Conservation (phyloP, 2,113 vertebrate genomes). For the Spea multiplicata region DNA sequence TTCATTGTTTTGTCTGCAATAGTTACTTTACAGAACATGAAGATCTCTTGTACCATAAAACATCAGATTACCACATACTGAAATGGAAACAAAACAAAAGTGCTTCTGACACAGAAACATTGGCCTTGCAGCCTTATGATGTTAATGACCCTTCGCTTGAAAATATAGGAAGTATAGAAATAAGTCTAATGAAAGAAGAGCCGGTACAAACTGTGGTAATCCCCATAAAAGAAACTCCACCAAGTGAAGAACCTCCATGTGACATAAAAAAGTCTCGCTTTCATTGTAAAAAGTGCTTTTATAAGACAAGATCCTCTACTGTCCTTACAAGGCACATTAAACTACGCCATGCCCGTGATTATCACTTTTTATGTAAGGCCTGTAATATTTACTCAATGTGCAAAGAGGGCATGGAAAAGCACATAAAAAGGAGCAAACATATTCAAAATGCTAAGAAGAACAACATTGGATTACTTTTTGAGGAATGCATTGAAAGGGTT, state of each 20-base stretch:
- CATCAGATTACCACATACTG: conserved; percentile 53
- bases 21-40: conserved; percentile 60
- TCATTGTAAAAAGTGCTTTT: conserved; percentile 85
- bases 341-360: conserved; percentile 74
- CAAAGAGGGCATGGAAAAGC: conserved; percentile 83
- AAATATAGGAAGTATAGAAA: conserved; percentile 45
- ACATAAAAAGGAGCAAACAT: conserved; percentile 84
- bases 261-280: conserved; percentile 69
- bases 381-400: conserved; percentile 86
- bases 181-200: neutral
- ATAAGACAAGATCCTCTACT: conserved; percentile 77
- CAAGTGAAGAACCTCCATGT: conserved; percentile 13
- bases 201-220: conserved; percentile 21
- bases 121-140: conserved; percentile 47
- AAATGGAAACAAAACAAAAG: conserved; percentile 51
- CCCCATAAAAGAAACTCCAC: conserved; percentile 50
- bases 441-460: conserved; percentile 76
- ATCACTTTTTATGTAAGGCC: conserved; percentile 84
- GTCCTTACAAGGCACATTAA: conserved; percentile 83
- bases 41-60: conserved; percentile 60
- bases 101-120: conserved; percentile 40
- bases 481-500: conserved; percentile 83
- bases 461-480: conserved; percentile 70
- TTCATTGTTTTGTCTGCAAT: conserved; percentile 59
- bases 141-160: conserved; percentile 3